Conservation (phyloP, 2,797 vertebrate species). For the Labroides dimidiatus region DNA sequence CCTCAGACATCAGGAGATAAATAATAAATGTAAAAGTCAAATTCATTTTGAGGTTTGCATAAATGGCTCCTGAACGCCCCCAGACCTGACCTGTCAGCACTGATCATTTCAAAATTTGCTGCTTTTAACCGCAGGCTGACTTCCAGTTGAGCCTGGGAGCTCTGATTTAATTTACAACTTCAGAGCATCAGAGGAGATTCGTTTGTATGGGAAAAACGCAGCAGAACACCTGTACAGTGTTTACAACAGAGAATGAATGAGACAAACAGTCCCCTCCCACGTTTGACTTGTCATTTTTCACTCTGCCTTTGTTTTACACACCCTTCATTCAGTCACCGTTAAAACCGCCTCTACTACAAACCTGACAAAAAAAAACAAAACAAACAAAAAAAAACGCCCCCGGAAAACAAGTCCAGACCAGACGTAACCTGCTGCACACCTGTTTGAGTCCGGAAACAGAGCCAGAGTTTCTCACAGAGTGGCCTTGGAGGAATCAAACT, state of each 20-base stretch:
- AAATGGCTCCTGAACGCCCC: too few relatives aligned
- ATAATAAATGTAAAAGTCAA: too few relatives aligned
- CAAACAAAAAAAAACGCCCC: background rate
- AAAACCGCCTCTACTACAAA: background rate
- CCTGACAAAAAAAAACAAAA: background rate
- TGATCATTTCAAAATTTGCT: background rate
- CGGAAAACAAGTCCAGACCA: background rate
- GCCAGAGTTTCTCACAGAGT: background rate
- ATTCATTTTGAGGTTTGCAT: too few relatives aligned
- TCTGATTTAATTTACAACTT: background rate
- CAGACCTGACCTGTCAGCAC: too few relatives aligned
- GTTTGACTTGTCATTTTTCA: slow-evolving; percentile 10
- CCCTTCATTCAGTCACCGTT: background rate
- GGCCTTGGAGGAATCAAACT: too few relatives aligned
- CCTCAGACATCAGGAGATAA: too few relatives aligned
- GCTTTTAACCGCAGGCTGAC: background rate
- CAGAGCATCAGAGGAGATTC: background rate
- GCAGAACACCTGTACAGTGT: background rate
- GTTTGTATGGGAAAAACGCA: background rate
- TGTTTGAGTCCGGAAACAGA: background rate
- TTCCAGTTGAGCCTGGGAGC: background rate
- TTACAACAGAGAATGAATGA: background rate
- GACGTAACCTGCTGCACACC: slow-evolving; percentile 13
- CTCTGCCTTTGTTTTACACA: background rate
- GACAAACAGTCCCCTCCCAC: slow-evolving; percentile 1